Percentiles rank a stretch among this genome's conserved stretches.
phyloP scores from a whole-genome alignment of 2,113 vertebrate species.

The Tachysurus vachellii region DNA sequence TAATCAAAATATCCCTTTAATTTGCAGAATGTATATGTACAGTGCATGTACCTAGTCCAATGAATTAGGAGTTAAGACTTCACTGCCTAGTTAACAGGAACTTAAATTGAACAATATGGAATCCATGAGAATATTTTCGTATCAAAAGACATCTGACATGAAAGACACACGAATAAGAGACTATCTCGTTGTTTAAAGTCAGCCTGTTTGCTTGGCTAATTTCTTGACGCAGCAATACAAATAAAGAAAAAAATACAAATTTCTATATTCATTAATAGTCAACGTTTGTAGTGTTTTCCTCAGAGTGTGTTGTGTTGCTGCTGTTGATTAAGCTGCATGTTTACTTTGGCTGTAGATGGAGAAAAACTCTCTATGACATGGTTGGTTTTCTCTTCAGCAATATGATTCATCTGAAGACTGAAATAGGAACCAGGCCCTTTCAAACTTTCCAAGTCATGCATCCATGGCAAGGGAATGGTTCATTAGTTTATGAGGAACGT shows the following conservation, averaged over 20 bases:
- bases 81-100: background rate
- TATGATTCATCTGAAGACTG: slow-evolving; percentile 8
- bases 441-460: background rate
- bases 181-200: slow-evolving; percentile 44
- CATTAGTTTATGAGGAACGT: background rate
- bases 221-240: slow-evolving; percentile 52
- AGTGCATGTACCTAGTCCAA: background rate
- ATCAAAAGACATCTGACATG: background rate
- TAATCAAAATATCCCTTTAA: background rate
- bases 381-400: slow-evolving; percentile 1
- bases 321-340: background rate
- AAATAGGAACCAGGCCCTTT: slow-evolving; percentile 18
- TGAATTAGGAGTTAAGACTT: background rate
- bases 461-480: background rate
- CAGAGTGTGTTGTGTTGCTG: slow-evolving; percentile 24
- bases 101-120: background rate
- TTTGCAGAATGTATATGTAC: background rate
- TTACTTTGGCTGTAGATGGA: slow-evolving; percentile 3
- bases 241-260: slow-evolving; percentile 62
- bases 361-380: background rate
- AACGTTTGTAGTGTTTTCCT: slow-evolving; percentile 29
- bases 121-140: background rate
- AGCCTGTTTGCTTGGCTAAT: slow-evolving; percentile 32
- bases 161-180: slow-evolving; percentile 57
- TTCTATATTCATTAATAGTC: slow-evolving; percentile 37